Percentiles rank a stretch among this genome's conserved stretches.
phyloP scores from a whole-genome alignment of 2,888 invertebrate genomes.

The Pheosia tremula region DNA sequence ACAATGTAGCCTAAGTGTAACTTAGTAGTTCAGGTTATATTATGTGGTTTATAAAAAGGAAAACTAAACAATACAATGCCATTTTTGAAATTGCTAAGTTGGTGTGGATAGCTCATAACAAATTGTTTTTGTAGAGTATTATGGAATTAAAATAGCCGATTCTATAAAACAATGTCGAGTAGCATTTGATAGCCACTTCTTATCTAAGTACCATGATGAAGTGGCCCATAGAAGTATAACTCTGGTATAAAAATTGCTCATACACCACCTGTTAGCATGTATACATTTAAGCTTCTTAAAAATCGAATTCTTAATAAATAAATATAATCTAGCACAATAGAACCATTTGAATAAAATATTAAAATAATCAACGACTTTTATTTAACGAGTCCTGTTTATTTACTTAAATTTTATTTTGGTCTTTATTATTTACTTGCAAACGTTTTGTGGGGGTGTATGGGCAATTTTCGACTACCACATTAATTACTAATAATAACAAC shows the following conservation, averaged over 20 bases:
- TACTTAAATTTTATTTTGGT: constrained; percentile 68
- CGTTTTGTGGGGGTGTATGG: constrained; percentile 84
- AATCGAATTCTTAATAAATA: constrained; percentile 50
- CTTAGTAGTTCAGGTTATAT: too few relatives aligned
- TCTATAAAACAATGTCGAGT: neutral
- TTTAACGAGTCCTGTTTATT: constrained; percentile 74
- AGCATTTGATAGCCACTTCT: constrained; percentile 1
- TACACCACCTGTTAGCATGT: constrained; percentile 78
- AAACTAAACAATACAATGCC: neutral
- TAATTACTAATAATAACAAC: constrained; percentile 11
- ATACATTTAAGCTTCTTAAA: constrained; percentile 55
- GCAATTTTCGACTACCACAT: constrained; percentile 59
- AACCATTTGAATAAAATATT: constrained; percentile 75
- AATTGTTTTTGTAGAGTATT: neutral
- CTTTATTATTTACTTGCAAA: constrained; percentile 62
- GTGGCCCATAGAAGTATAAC: neutral
- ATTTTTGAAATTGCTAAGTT: neutral
- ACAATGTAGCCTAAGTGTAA: neutral
- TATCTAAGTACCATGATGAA: neutral
- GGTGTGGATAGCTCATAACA: constrained; percentile 3
- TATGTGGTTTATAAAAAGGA: too few relatives aligned
- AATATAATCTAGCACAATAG: constrained; percentile 67
- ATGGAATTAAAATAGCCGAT: neutral
- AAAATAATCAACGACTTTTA: constrained; percentile 74
- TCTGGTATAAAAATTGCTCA: constrained; percentile 74